Evolutionary conservation across 2,888 invertebrate genomes (phyloP), one percentile per base, ranked within the genome.

Genomic region (Agrypnus murinus): DNA sequence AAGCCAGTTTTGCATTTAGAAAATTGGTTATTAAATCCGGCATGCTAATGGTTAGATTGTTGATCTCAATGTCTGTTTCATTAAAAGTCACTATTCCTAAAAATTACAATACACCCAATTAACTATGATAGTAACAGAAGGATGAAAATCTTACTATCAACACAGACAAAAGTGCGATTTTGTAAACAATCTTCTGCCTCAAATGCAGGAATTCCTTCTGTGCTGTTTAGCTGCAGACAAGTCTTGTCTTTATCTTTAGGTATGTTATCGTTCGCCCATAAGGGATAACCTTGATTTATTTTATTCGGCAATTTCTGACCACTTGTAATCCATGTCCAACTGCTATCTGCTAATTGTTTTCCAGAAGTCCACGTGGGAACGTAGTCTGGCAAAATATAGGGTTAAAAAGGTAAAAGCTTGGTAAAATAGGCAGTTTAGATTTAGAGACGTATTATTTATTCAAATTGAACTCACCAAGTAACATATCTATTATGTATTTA

Each of bases 121-220:
- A 34, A 34, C 9, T 34, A 34, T 7, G 9, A 34, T 34, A 34
- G 7, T 19, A 4, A 48, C 17, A 48, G 8, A n/a, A n/a, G n/a
- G n/a, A n/a, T n/a, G n/a, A n/a, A n/a, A n/a, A n/a, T 31, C 57
- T 15, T 57, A 57, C 57, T 57, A 12, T 57, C 36, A 2, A 57
- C 31, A 31, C 57, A 57, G 12, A 57, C 57, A 12, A 57, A 57
- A 9, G 17, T 38, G 36, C n/a, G 57, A 36, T 38, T 34, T 38
- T 57, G 14, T 12, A 38, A 34, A 12, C 57, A 57, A 12, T 57
- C 7, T 57, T 15, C 38, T 8, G n/a, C 57, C 8, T 9, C 19
- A 17, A 57, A 57, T 10, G n/a, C 4, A 2, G 38, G 36, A 7
- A n/a, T 1, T 6, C 5, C 12, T 6, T 50, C 15, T 12, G 14